Evolutionary conservation across 2,888 invertebrate genomes (phyloP).

Genomic region (Perdita meconis): DNA sequence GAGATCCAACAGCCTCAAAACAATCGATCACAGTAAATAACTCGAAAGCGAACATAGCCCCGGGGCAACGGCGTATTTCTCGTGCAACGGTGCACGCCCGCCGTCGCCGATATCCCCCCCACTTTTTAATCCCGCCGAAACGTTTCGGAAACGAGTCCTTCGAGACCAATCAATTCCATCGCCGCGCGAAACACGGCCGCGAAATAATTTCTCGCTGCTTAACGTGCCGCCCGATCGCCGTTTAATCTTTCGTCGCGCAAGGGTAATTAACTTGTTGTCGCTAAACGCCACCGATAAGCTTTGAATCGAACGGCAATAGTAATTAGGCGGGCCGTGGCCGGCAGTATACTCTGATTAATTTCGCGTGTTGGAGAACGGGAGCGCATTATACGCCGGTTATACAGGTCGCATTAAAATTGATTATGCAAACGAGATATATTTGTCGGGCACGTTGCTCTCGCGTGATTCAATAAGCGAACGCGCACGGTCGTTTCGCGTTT

Average conservation of each 20-base stretch:
- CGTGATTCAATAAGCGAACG: constrained; percentile 30
- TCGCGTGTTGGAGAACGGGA: constrained; percentile 13
- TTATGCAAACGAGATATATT: constrained; percentile 35
- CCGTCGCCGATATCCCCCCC: too few relatives aligned
- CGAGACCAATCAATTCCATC: too few relatives aligned
- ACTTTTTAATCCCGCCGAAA: too few relatives aligned
- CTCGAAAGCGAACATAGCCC: too few relatives aligned
- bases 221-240: background rate
- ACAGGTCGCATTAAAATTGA: constrained; percentile 35
- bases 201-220: too few relatives aligned
- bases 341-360: constrained; percentile 28
- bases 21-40: too few relatives aligned
- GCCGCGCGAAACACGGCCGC: too few relatives aligned
- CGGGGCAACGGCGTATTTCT: too few relatives aligned
- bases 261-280: constrained; percentile 7
- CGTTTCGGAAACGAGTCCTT: too few relatives aligned
- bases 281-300: constrained; percentile 15
- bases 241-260: background rate
- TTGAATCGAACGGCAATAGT: constrained; percentile 7
- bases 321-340: background rate
- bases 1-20: too few relatives aligned
- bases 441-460: background rate
- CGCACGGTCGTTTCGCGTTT: too few relatives aligned
- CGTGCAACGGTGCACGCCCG: too few relatives aligned
- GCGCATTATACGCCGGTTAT: constrained; percentile 21